Percentiles rank a stretch among this genome's conserved stretches.
Conservation (phyloP, 2,888 invertebrate species). For the Drosophila conformis region DNA sequence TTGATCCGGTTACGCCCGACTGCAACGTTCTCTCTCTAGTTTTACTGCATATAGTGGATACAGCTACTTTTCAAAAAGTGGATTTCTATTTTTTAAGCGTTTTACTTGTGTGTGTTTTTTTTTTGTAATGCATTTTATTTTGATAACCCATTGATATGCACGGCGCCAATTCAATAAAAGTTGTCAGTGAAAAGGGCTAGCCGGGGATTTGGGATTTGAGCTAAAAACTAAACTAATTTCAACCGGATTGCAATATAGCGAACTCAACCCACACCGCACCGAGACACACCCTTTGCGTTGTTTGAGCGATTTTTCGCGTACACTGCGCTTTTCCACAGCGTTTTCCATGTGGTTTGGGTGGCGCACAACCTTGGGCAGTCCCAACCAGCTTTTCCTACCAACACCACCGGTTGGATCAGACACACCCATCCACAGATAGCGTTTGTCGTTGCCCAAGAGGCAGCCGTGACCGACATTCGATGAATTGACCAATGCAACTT, state of each 20-base stretch:
- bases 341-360: slow-evolving; percentile 26
- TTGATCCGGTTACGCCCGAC: too few species aligned
- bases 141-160: slow-evolving; percentile 33
- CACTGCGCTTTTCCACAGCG: slow-evolving; percentile 10
- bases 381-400: slow-evolving; percentile 17
- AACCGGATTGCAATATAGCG: slow-evolving; percentile 31
- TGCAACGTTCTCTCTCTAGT: neutral
- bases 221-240: slow-evolving; percentile 66
- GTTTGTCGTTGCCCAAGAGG: slow-evolving; percentile 39
- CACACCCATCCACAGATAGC: neutral
- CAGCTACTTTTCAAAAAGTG: neutral
- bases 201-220: slow-evolving; percentile 31
- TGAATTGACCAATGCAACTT: slow-evolving; percentile 77
- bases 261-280: slow-evolving; percentile 4
- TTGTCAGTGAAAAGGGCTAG: slow-evolving; percentile 28
- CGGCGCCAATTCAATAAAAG: slow-evolving; percentile 43
- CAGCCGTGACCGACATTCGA: slow-evolving; percentile 76
- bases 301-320: slow-evolving; percentile 19
- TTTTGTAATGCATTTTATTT: slow-evolving; percentile 5
- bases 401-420: neutral
- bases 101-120: neutral
- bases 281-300: neutral
- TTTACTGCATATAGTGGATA: neutral
- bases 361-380: slow-evolving; percentile 42
- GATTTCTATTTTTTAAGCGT: neutral